These are phyloP conservation scores for Mormyrops attenuatus DNA, from an alignment of 2,797 vertebrate species.

Conservation along the genomic window DNA sequence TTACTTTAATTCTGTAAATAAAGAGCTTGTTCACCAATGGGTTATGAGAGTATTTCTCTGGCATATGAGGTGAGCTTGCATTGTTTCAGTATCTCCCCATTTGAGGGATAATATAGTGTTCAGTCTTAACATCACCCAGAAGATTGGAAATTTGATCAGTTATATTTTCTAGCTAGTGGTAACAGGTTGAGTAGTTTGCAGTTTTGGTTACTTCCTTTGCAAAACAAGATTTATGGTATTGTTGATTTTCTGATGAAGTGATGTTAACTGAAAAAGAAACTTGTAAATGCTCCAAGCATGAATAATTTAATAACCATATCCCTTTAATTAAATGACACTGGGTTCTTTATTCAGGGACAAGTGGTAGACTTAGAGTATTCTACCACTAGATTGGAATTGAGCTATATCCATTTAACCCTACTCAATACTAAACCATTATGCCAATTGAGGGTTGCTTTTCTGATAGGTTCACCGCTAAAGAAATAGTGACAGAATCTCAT, in stretches of 20 bases:
- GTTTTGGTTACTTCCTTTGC: background rate
- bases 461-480: background rate
- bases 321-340: conserved; percentile 51
- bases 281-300: conserved; percentile 73
- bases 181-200: background rate
- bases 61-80: background rate
- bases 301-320: conserved; percentile 62
- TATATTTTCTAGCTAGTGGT: background rate
- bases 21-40: background rate
- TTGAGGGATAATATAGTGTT: background rate
- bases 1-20: background rate
- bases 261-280: conserved; percentile 73
- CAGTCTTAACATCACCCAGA: background rate
- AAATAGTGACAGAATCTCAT: background rate
- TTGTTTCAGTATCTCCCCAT: background rate
- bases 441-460: background rate
- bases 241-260: conserved; percentile 29
- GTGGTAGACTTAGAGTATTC: background rate
- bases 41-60: background rate
- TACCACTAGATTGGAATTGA: background rate
- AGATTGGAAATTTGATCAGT: background rate
- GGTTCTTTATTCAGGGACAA: background rate
- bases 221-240: background rate
- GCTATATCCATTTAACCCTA: background rate
- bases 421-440: background rate